phyloP scores from a whole-genome alignment of 2,113 vertebrate genomes.

The Aldabrachelys gigantea region DNA sequence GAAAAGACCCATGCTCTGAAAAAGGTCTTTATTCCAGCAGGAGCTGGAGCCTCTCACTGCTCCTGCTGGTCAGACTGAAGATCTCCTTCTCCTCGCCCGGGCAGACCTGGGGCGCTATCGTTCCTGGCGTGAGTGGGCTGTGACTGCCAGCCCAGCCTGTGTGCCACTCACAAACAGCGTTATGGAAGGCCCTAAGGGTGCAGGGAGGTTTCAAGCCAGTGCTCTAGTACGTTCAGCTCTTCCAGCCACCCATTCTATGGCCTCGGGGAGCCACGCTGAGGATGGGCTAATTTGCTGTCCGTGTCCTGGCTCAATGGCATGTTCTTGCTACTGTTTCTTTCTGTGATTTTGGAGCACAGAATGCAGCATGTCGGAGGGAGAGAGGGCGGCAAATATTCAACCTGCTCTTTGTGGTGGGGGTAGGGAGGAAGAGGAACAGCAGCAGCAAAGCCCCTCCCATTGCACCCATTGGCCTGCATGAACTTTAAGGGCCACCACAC shows the following conservation, averaged over 20 bases:
- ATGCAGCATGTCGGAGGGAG: fast-evolving
- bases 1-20: conserved; percentile 83
- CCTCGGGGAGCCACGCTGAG: not conserved
- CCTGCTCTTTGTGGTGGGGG: not conserved
- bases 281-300: fast-evolving
- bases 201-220: fast-evolving
- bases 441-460: not conserved
- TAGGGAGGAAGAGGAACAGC: not conserved
- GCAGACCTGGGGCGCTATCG: conserved; percentile 39
- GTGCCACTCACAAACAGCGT: fast-evolving
- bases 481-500: not conserved
- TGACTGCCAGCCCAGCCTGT: not conserved
- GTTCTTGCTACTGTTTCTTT: not conserved
- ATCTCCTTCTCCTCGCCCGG: conserved; percentile 19
- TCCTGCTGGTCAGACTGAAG: conserved; percentile 39
- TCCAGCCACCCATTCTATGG: not conserved
- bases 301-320: not conserved
- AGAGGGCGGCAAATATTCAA: not conserved
- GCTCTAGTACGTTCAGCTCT: not conserved
- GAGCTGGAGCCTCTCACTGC: conserved; percentile 18
- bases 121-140: fast-evolving
- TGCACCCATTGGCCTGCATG: not conserved
- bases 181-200: fast-evolving
- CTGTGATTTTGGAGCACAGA: not conserved
- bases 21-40: conserved; percentile 79